Base-by-base conservation (phyloP, 2,797 vertebrate species). In the Alexandromys oeconomus region DNA sequence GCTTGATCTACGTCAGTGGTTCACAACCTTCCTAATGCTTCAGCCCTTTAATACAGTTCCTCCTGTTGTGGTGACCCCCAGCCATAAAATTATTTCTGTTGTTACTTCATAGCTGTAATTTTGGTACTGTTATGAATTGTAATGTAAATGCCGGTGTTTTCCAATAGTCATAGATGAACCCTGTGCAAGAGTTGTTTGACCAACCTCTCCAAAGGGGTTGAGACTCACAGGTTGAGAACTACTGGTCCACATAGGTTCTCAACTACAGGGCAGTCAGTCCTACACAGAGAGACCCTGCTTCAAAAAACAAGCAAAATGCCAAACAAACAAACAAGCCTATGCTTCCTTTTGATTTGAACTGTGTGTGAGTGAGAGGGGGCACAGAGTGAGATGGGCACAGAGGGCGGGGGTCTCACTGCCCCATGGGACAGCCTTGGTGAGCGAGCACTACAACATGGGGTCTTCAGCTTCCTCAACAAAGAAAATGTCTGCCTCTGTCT, bases 281-380 rank as follows among this genome's bases (percentile, higher is more conserved):
- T 76, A 46, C 25, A 46, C 40, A 29, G 43, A 40, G 21, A 77
- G 27, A 48, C 27, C 27, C 14, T 77, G 27, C 31, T 29, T 77
- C 27, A 46, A 48, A 77, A 76, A 74, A 21, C 54, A 57, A 21
- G 19, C 54, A 57, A 57, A 57, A 57, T 12, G 13, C 12, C 48
- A 51, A 51, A 13, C 29, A 34, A 74, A 43, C 88, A n/a, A 54
- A 21, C 65, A n/a, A 23, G 29, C 21, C 46, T 73, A 57, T 78
- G 29, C 78, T 89, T 79, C 11, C 34, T 81, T 40, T 82, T 81
- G 40, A 27, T 91, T 95, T 95, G n/a, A 91, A 67, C 23, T 85
- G 2, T 77, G 25, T 91, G 51, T 57, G 77, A 12, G 13, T 93
- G 76, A 95, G 54, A 59, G n/a, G n/a, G n/a, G n/a, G n/a, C n/a